phyloP scores from a whole-genome alignment of 1,140 invertebrate species.

The Trigoniulus corallinus region DNA sequence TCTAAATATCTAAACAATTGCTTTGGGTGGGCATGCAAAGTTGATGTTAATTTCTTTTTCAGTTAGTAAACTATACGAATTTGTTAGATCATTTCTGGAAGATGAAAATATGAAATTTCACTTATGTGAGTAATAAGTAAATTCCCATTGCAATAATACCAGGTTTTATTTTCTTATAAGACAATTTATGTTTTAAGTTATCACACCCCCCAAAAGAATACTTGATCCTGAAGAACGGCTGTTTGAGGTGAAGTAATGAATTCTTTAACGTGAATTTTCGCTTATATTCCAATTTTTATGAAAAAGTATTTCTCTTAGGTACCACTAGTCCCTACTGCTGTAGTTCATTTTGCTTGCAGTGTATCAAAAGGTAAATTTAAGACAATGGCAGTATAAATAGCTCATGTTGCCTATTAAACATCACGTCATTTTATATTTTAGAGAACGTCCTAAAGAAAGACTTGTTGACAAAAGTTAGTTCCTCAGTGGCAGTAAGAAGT shows the following conservation, averaged over 20 bases:
- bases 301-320: neutral
- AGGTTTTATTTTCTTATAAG: neutral
- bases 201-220: slow-evolving; percentile 47
- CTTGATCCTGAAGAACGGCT: slow-evolving; percentile 37
- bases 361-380: slow-evolving; percentile 34
- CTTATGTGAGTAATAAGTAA: slow-evolving; percentile 58
- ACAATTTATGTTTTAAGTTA: slow-evolving; percentile 7
- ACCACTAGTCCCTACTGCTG: slow-evolving; percentile 17
- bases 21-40: too few species aligned
- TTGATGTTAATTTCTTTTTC: slow-evolving; percentile 12
- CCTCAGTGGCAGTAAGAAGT: neutral
- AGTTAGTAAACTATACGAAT: slow-evolving; percentile 43
- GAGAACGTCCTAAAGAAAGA: neutral
- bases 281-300: neutral
- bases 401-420: slow-evolving; percentile 69
- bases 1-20: neutral
- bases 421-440: neutral
- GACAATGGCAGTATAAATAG: too few species aligned
- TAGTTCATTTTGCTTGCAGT: slow-evolving; percentile 18
- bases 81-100: slow-evolving; percentile 46
- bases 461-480: neutral
- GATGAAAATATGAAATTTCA: slow-evolving; percentile 43
- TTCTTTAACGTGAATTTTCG: neutral
- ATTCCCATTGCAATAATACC: too few species aligned
- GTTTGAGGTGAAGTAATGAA: slow-evolving; percentile 26